phyloP scores from a whole-genome alignment of 2,888 invertebrate genomes.

The Volucella bombylans region DNA sequence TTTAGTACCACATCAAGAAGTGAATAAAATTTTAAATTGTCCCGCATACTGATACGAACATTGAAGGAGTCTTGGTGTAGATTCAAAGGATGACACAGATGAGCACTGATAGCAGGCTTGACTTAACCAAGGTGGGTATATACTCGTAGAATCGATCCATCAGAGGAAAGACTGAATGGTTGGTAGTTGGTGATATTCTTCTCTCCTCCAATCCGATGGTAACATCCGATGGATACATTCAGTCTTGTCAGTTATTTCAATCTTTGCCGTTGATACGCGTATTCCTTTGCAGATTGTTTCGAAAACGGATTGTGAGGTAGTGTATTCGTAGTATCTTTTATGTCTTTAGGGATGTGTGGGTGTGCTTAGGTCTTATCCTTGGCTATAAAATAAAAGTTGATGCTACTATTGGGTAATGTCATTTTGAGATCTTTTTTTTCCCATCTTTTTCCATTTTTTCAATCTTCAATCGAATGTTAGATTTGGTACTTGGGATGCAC shows the following conservation, averaged over 20 bases:
- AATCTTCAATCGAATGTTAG: conserved; percentile 17
- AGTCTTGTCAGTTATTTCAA: conserved; percentile 63
- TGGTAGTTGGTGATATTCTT: neutral
- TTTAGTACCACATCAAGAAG: conserved; percentile 73
- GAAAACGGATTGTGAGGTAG: neutral
- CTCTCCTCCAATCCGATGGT: neutral
- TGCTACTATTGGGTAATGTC: conserved; percentile 68
- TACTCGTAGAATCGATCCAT: conserved; percentile 39
- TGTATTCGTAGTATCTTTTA: neutral
- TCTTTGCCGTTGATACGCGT: conserved; percentile 56
- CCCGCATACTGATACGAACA: conserved; percentile 55
- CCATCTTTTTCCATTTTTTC: neutral
- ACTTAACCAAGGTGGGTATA: conserved; percentile 36
- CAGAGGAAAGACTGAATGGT: conserved; percentile 2
- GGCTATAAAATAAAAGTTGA: conserved; percentile 72
- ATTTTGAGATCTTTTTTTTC: conserved; percentile 14
- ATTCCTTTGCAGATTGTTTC: neutral
- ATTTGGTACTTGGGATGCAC: conserved; percentile 29
- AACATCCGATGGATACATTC: conserved; percentile 35
- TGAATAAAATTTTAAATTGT: conserved; percentile 73
- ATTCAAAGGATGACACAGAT: conserved; percentile 53
- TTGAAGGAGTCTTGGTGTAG: conserved; percentile 11
- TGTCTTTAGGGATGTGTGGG: conserved; percentile 2
- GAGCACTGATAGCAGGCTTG: conserved; percentile 47
- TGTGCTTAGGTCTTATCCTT: conserved; percentile 56